Evolutionary conservation across 2,797 vertebrate species (phyloP).

Genomic region (Garrulus glandarius): DNA sequence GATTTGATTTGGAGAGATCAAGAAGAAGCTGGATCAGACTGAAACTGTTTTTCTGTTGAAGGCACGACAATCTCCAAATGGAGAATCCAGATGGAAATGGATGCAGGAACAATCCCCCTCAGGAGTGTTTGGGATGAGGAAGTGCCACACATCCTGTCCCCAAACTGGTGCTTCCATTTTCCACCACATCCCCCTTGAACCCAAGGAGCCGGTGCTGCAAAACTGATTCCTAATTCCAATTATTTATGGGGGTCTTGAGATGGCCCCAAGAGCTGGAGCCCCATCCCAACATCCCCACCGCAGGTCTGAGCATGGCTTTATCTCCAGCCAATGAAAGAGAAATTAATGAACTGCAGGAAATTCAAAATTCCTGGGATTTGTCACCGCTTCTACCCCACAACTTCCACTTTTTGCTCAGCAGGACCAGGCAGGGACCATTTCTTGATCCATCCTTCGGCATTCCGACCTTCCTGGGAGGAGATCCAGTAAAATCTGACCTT

Average conservation of each 20-base stretch:
- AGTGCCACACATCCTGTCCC: neutral
- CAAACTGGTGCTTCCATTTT: neutral
- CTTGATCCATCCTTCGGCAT: neutral
- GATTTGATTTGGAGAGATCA: neutral
- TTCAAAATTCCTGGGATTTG: neutral
- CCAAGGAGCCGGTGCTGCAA: rapidly evolving
- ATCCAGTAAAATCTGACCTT: neutral
- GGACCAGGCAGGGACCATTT: neutral
- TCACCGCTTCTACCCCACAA: rapidly evolving
- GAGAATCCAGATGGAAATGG: too few species aligned
- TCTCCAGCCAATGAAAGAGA: neutral
- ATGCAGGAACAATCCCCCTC: neutral
- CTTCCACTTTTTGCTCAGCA: neutral
- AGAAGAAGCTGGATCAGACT: neutral
- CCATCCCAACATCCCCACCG: neutral
- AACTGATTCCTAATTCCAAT: neutral
- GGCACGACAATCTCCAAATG: rapidly evolving
- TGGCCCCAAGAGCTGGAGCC: rapidly evolving
- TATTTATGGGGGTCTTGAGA: neutral
- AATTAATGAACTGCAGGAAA: neutral
- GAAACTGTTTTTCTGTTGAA: rapidly evolving
- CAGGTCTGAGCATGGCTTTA: rapidly evolving
- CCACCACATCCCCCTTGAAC: neutral
- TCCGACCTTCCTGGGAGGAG: neutral
- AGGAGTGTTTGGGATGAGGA: neutral